Percentiles rank a stretch among this genome's conserved stretches.
phyloP scores from a whole-genome alignment of 2,797 vertebrate genomes.

The Phalloptychus januarius region DNA sequence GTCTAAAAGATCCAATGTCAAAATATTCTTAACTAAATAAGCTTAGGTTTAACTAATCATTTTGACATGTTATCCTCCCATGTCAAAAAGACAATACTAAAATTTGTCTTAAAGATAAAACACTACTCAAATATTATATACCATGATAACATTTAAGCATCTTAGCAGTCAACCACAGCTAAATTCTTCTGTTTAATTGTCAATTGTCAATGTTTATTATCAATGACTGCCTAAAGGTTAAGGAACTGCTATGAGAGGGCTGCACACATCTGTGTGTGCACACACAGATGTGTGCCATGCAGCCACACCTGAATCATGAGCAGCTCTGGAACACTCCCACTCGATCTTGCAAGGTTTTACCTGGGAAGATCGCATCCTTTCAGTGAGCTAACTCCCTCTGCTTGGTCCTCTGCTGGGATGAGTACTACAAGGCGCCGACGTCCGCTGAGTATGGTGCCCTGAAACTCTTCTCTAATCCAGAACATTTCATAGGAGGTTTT shows the following conservation, averaged over 20 bases:
- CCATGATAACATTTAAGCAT: not conserved
- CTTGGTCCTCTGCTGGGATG: conserved; percentile 1
- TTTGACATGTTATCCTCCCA: not conserved
- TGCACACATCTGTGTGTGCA: too few relatives aligned
- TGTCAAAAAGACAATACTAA: not conserved
- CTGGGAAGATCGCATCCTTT: not conserved
- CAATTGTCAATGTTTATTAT: too few relatives aligned
- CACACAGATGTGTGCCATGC: too few relatives aligned
- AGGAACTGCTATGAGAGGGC: too few relatives aligned
- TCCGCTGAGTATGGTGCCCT: not conserved
- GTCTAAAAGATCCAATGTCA: not conserved
- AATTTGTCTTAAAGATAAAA: not conserved
- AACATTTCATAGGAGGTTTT: not conserved
- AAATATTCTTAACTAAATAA: not conserved
- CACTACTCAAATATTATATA: not conserved
- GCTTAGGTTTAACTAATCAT: not conserved
- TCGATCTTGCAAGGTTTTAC: not conserved
- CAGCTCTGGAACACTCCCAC: not conserved
- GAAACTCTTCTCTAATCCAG: not conserved
- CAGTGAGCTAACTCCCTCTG: not conserved
- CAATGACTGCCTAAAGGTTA: not conserved
- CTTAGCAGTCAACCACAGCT: not conserved
- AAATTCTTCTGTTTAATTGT: not conserved
- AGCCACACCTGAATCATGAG: not conserved
- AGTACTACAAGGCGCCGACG: not conserved